Conservation (phyloP, 2,113 vertebrate species). For the Eurypyga helias region DNA sequence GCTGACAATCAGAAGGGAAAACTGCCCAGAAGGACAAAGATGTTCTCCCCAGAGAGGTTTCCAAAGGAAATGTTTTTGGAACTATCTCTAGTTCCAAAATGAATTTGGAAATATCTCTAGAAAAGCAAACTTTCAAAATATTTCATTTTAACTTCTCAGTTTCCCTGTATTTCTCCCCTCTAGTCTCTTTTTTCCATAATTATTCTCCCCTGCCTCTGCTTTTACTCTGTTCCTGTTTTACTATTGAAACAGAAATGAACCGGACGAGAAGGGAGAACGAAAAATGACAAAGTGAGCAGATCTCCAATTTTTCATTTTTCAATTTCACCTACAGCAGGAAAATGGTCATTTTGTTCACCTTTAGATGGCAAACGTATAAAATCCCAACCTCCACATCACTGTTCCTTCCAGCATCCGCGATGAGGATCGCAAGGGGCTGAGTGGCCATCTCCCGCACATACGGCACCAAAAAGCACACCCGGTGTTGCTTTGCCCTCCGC, state of each 20-base stretch:
- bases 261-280: neutral
- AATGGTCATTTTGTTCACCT: neutral
- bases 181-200: neutral
- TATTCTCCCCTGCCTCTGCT: neutral
- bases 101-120: neutral
- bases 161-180: neutral
- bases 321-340: neutral
- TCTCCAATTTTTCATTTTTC: constrained; percentile 23
- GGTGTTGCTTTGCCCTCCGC: neutral
- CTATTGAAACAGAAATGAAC: neutral
- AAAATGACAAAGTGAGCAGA: neutral
- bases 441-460: neutral
- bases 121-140: neutral
- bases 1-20: neutral
- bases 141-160: neutral
- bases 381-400: neutral
- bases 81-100: no score
- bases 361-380: neutral
- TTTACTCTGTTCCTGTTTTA: neutral
- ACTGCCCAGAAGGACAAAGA: neutral
- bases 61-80: neutral
- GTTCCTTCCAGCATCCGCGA: neutral
- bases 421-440: neutral
- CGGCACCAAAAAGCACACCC: neutral
- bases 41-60: neutral